These are phyloP conservation scores for Procapra przewalskii DNA, from an alignment of 2,113 vertebrate genomes.

Conservation along the genomic window DNA sequence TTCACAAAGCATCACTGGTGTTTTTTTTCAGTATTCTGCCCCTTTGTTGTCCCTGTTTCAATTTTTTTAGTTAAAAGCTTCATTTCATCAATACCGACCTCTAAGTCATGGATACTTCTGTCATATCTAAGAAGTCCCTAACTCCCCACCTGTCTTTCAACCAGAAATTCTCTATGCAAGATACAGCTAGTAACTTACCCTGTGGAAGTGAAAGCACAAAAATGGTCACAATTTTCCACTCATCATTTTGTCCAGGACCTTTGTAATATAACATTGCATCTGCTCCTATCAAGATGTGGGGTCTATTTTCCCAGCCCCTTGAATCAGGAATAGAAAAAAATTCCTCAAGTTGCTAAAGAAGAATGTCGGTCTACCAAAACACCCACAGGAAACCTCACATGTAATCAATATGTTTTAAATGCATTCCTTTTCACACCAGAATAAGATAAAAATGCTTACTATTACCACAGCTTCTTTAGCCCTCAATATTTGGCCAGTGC, in stretches of 20 bases:
- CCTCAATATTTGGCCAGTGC: neutral
- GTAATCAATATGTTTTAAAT: neutral
- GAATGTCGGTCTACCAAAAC: neutral
- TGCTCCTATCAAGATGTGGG: neutral
- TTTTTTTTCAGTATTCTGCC: neutral
- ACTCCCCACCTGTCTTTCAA: neutral
- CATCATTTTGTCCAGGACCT: neutral
- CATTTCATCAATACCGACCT: neutral
- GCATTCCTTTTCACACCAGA: neutral
- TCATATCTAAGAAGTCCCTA: neutral
- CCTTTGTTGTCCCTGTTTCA: neutral
- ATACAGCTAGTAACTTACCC: neutral
- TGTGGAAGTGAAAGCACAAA: neutral
- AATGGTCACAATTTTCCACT: neutral
- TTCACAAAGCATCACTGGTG: neutral
- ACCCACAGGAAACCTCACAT: neutral
- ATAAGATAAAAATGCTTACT: neutral
- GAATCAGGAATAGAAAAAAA: neutral
- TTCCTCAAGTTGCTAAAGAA: neutral
- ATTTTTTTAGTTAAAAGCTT: neutral
- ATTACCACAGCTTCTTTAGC: neutral
- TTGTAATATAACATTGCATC: neutral
- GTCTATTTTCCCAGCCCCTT: neutral
- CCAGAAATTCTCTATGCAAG: neutral
- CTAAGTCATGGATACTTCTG: neutral